Evolutionary conservation across 2,888 invertebrate species (phyloP).

Genomic region (Philaethria dido): DNA sequence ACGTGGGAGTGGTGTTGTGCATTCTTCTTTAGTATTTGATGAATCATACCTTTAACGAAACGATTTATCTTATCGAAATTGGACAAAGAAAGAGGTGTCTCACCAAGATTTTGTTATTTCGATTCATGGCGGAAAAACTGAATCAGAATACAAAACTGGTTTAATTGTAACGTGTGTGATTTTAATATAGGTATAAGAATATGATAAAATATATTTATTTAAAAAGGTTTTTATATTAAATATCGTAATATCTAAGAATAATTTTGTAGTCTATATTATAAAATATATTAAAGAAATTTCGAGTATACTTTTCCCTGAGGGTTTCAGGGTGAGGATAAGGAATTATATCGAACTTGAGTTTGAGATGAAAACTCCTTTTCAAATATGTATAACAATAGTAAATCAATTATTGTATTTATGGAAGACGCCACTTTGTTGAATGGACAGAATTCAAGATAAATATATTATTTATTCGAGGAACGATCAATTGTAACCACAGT

Average conservation of each 20-base stretch:
- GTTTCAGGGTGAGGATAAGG: too few relatives aligned
- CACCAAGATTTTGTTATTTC: not conserved
- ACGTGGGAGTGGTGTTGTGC: conserved; percentile 49
- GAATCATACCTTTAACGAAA: conserved; percentile 32
- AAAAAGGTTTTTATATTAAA: too few relatives aligned
- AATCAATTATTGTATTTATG: not conserved
- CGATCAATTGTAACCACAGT: conserved; percentile 32
- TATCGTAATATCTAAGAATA: too few relatives aligned
- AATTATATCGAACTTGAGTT: too few relatives aligned
- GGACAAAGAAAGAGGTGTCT: conserved; percentile 7
- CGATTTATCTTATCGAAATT: conserved; percentile 34
- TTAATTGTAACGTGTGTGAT: not conserved
- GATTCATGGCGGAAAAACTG: not conserved
- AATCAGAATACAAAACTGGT: not conserved
- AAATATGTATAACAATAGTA: not conserved
- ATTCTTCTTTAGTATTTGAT: conserved; percentile 32
- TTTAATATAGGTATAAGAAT: too few relatives aligned
- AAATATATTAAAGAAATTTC: too few relatives aligned
- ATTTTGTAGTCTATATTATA: too few relatives aligned
- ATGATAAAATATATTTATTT: too few relatives aligned
- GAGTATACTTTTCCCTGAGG: too few relatives aligned
- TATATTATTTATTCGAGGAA: conserved; percentile 34
- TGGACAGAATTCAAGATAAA: conserved; percentile 10
- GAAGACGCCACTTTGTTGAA: conserved; percentile 13
- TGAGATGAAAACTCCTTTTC: too few relatives aligned